A percentile compares a stretch with the other conserved stretches of the same genome.
phyloP scores from a whole-genome alignment of 2,113 vertebrate species.

The Lagopus muta region DNA sequence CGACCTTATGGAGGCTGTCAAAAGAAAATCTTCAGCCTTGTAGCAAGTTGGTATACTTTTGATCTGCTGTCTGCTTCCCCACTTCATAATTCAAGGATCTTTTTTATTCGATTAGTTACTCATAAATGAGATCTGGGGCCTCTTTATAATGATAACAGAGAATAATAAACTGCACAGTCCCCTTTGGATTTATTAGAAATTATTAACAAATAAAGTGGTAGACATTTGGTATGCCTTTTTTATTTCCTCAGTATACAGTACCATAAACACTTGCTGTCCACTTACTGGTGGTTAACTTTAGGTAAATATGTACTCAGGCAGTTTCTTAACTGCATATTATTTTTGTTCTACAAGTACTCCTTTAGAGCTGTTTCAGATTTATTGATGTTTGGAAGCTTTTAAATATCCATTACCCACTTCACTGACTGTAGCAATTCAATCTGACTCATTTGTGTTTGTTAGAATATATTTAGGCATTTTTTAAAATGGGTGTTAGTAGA shows the following conservation, averaged over 20 bases:
- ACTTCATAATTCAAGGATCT: background rate
- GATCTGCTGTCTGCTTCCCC: background rate
- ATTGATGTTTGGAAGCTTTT: constrained; percentile 56
- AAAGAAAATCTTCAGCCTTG: background rate
- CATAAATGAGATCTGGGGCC: constrained; percentile 1
- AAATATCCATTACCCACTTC: constrained; percentile 64
- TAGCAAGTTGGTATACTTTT: background rate
- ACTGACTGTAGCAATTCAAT: constrained; percentile 36
- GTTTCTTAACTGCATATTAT: constrained; percentile 36
- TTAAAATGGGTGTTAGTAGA: constrained; percentile 1
- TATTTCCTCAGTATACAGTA: background rate
- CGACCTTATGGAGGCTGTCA: background rate
- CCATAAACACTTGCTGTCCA: background rate
- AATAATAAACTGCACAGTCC: background rate
- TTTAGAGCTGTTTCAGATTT: constrained; percentile 47
- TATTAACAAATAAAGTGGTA: constrained; percentile 18
- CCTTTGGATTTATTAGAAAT: background rate
- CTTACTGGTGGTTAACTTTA: background rate
- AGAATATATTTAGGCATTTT: constrained; percentile 57
- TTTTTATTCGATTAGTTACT: background rate
- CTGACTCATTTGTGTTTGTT: constrained; percentile 62
- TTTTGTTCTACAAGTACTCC: constrained; percentile 43
- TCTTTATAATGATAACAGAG: background rate
- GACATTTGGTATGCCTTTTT: background rate
- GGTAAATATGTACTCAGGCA: background rate